Evolutionary conservation across 2,888 invertebrate species (phyloP).

Genomic region (Quadroppia sp.): DNA sequence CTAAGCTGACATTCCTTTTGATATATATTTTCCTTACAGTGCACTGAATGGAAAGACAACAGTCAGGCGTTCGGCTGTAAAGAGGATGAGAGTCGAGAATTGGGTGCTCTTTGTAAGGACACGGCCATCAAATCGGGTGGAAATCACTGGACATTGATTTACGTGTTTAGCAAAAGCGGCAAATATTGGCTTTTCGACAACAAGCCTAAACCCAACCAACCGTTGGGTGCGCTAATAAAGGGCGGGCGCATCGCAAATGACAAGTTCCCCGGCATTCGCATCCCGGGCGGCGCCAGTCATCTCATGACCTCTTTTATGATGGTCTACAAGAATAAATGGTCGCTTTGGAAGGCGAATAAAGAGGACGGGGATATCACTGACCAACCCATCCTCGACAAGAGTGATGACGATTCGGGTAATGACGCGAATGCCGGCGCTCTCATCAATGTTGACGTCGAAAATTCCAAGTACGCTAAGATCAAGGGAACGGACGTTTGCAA

Average conservation of each 20-base stretch:
- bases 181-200: slow-evolving; percentile 21
- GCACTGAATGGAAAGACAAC: neutral
- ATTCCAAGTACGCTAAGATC: neutral
- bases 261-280: neutral
- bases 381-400: neutral
- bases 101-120: neutral
- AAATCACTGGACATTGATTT: neutral
- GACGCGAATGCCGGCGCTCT: neutral
- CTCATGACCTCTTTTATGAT: neutral
- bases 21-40: neutral
- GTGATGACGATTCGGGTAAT: neutral
- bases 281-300: neutral
- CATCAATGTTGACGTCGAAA: neutral
- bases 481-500: neutral
- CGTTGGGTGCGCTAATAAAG: neutral
- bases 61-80: neutral
- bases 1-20: neutral
- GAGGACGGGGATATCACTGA: neutral
- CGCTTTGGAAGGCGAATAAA: neutral
- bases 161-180: neutral
- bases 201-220: neutral
- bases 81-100: neutral
- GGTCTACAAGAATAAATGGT: neutral
- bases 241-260: neutral
- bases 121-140: neutral